These are phyloP conservation scores for Atlantisia rogersi DNA, from an alignment of 2,113 vertebrate genomes.

Conservation along the genomic window DNA sequence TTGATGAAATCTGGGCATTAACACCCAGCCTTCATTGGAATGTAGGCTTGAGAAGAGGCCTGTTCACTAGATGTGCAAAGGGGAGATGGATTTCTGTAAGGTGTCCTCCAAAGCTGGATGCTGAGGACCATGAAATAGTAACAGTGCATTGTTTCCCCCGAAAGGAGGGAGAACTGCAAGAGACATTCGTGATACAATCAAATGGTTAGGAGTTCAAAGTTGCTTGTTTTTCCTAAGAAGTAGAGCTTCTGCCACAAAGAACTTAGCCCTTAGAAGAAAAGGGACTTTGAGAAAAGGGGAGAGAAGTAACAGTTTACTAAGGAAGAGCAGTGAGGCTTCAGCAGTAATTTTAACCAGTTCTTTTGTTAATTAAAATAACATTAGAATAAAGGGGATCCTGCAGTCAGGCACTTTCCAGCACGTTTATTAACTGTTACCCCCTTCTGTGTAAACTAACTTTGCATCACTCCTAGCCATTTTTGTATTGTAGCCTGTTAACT, in stretches of 20 bases:
- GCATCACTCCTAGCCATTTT: background rate
- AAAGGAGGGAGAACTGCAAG: background rate
- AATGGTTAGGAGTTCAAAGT: background rate
- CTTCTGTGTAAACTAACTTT: background rate
- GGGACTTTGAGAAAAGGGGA: background rate
- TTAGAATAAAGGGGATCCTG: background rate
- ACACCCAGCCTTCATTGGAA: background rate
- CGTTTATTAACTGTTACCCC: background rate
- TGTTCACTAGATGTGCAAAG: background rate
- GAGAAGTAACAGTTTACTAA: background rate
- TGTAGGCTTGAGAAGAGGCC: background rate
- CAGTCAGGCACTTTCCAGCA: background rate
- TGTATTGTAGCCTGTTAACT: background rate
- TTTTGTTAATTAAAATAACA: background rate
- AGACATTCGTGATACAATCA: background rate
- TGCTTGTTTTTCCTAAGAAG: background rate
- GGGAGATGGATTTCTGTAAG: background rate
- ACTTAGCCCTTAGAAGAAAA: background rate
- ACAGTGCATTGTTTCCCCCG: background rate
- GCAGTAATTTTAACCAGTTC: background rate
- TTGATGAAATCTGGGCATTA: background rate
- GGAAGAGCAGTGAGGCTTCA: background rate
- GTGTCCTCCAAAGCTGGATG: background rate
- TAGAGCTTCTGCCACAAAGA: background rate
- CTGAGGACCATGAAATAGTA: background rate